phyloP scores from a whole-genome alignment of 2,113 vertebrate genomes.

The Merops nubicus region DNA sequence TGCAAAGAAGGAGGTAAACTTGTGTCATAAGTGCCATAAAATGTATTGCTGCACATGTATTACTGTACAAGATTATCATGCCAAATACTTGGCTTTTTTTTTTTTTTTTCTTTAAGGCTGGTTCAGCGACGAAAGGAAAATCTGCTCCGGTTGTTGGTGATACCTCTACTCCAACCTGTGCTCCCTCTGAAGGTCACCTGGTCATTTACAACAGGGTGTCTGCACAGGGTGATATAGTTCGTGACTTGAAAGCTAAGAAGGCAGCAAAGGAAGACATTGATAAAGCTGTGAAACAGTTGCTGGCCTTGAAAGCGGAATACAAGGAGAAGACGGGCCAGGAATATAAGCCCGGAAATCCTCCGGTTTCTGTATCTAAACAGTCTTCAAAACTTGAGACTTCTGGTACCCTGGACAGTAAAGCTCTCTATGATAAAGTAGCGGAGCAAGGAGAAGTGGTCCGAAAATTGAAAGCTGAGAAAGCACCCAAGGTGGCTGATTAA shows the following conservation, averaged over 20 bases:
- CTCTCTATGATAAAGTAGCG: slow-evolving; percentile 75
- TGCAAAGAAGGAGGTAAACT: slow-evolving; percentile 80
- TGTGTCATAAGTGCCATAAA: neutral
- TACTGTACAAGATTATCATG: neutral
- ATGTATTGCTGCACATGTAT: neutral
- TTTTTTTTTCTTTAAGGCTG: slow-evolving; percentile 14
- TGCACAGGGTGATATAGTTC: slow-evolving; percentile 88
- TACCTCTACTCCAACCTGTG: neutral
- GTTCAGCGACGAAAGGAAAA: slow-evolving; percentile 44
- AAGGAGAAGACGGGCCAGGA: slow-evolving; percentile 90
- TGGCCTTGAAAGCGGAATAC: slow-evolving; percentile 90
- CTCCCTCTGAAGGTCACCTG: slow-evolving; percentile 29
- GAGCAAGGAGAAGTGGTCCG: slow-evolving; percentile 76
- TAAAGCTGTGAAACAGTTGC: slow-evolving; percentile 86
- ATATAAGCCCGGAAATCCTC: slow-evolving; percentile 86
- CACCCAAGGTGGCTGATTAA: slow-evolving; percentile 65
- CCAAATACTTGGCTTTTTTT: neutral
- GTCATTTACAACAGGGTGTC: slow-evolving; percentile 81
- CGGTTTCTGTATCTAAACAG: neutral
- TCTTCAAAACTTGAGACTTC: neutral
- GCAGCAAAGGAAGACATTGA: slow-evolving; percentile 91
- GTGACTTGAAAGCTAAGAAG: slow-evolving; percentile 88
- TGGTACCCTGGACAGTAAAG: neutral
- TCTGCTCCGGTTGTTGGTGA: neutral
- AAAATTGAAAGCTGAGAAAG: slow-evolving; percentile 84